Evolutionary conservation across 2,113 vertebrate genomes (phyloP), one percentile per base, ranked within the genome.

Genomic region (Psittacara wagleri): DNA sequence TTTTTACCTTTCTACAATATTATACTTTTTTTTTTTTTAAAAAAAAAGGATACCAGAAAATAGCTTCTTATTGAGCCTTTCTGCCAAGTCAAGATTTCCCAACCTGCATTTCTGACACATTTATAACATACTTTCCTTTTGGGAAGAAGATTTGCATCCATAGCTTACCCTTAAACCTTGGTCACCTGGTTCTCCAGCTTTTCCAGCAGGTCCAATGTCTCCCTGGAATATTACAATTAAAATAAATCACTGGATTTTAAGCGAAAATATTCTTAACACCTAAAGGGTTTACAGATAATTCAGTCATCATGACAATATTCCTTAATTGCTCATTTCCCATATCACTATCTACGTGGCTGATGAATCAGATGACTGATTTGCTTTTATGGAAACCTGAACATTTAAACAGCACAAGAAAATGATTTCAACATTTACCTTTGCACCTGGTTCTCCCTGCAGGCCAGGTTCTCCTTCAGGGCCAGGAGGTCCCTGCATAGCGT

Each of bases 381-480:
- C 9, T 57, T 86, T 76, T 49, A 37, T 6, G 29, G 37, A 63
- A 81, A 68, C 28, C 4, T 49, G 35, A 81, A 80, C 67, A 92
- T n/a, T 18, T 70, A 51, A 83, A 67, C 7, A 83, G 39, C 24
- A 18, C 13, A 64, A 41, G 17, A 70, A 31, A 84, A 62, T 20
- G 66, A 82, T 55, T 78, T 24, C 37, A 90, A 29, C 17, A 84
- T 90, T 97, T 97, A 99, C 99, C 99, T 99, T 99, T 92, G 94
- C 51, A 5, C 99, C 99, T 16, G 97, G 98, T 89, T 99, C 99
- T 73, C 99, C 99, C 51, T 98, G 97, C n/a, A 97, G 93, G 86
- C 99, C 99, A 55, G 95, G 77, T 77, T 99, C 99, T 81, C 99
- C 99, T 92, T 99, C 99, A 83, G 95, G 92, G 81, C 99, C 99